phyloP scores from a whole-genome alignment of 2,888 invertebrate species.

The Caenorhabditis becei region DNA sequence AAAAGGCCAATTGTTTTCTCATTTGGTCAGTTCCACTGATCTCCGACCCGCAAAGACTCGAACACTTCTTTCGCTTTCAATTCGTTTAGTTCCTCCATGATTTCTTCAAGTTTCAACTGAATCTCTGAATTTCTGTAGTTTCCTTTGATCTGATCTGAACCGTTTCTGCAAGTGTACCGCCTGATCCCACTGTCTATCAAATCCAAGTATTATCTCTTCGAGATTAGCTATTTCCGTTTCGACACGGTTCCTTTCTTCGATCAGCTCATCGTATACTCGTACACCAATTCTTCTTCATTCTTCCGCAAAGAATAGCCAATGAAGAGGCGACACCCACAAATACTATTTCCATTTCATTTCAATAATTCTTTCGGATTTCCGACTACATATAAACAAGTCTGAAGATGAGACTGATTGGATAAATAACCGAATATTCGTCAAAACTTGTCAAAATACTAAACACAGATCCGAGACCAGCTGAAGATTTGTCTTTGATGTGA shows the following conservation, averaged over 20 bases:
- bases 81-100: not conserved
- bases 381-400: slow-evolving; percentile 12
- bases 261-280: too few relatives aligned
- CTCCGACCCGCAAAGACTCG: not conserved
- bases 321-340: not conserved
- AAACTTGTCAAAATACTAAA: too few relatives aligned
- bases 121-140: too few relatives aligned
- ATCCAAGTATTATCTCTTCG: too few relatives aligned
- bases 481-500: too few relatives aligned
- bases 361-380: slow-evolving; percentile 10
- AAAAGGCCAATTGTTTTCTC: slow-evolving; percentile 10
- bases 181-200: too few relatives aligned
- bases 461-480: too few relatives aligned
- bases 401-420: slow-evolving; percentile 11
- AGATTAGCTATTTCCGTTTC: too few relatives aligned
- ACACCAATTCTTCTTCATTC: not conserved
- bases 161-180: too few relatives aligned
- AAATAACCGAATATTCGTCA: not conserved
- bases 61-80: too few relatives aligned
- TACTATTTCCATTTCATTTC: slow-evolving; percentile 10
- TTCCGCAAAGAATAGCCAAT: not conserved
- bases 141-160: too few relatives aligned
- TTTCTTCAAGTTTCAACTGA: not conserved
- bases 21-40: slow-evolving; percentile 5
- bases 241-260: too few relatives aligned